Evolutionary conservation across 2,113 vertebrate species (phyloP), one percentile per base, ranked within the genome.

Genomic region (Lanius collurio): DNA sequence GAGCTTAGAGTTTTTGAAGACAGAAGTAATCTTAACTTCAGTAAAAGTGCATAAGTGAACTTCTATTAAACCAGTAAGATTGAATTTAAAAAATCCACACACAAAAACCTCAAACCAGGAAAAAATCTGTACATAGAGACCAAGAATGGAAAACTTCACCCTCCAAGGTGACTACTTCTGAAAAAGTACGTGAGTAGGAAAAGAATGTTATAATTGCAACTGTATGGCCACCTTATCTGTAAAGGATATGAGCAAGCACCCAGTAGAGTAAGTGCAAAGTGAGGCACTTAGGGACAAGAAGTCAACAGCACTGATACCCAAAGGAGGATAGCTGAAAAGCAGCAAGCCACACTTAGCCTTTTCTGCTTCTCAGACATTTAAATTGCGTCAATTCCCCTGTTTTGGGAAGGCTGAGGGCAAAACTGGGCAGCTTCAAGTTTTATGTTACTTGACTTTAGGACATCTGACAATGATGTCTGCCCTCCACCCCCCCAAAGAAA

Each of bases 181-280:
- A 81, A 94, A 90, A 94, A 77, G 86, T 44, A 42, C 87, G n/a
- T 79, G 63, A 64, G 33, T 69, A 53, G 73, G 60, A 81, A 93
- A 95, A 92, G 79, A 81, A 96, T 89, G 68, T 87, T 89, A 33
- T 41, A 88, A 75, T 75, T 75, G 76, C 41, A 90, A 33, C 56
- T 60, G 37, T 81, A 44, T 83, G 90, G 52, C 83, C 30, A 82
- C 85, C 55, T 96, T 96, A 97, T 96, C 95, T 93, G 62, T 64
- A 70, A 64, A 90, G 79, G 93, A 59, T 88, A 83, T 6, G 33
- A 81, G 60, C 39, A 78, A 94, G 76, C 80, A 89, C 52, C 60
- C 80, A 87, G 83, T 41, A 70, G 46, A 93, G 88, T 78, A 92
- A 94, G 90, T 90, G 93, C 88, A 92, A 94, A 97, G 93, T 95